Base-by-base conservation (phyloP, 2,888 invertebrate genomes). In the Patella caerulea region DNA sequence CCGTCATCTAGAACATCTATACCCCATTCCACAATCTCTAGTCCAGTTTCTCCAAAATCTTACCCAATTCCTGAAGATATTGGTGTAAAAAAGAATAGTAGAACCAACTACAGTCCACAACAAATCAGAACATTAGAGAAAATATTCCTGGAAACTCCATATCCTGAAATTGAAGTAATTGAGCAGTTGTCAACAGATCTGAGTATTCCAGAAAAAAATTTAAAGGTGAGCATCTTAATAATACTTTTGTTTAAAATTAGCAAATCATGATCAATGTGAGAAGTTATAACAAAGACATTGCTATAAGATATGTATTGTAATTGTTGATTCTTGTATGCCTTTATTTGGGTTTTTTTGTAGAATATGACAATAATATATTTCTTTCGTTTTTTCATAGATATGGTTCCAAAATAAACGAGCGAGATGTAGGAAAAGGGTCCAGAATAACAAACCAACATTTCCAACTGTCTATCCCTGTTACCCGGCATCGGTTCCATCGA, bases 361-460 rank as follows among this genome's bases (percentile, higher is more conserved):
- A 29, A 0, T 29, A 29, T 29, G 29, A 29, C 29, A 29, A 29
- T 29, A 29, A 29, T 29, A 29, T 29, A 2, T 29, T 29, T 29
- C 2, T 29, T 29, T 29, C 29, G 29, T 29, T 29, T 80, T 74
- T 55, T 82, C 78, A 55, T 77, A 86, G 86, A 83, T 86, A 54
- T 86, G 86, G 86, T 86, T 86, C 81, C 85, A 86, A 75, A 86
- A 86, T 83, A 86, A 86, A 81, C 75, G 86, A 76, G 86, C 86
- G 24, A 81, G 86, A 78, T 86, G 86, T 85, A 84, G 86, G 75
- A 79, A 83, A 59, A 81, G 86, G 53, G 83, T 79, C 15, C 83
- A 83, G 74, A 85, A 85, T 74, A 85, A 82, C 76, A 73, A 29
- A 29, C 29, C 29, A 17, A 77, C 83, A 70, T 81, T 82, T 70